These are phyloP conservation scores for Semotilus atromaculatus DNA, from an alignment of 2,797 vertebrate genomes.

Conservation along the genomic window DNA sequence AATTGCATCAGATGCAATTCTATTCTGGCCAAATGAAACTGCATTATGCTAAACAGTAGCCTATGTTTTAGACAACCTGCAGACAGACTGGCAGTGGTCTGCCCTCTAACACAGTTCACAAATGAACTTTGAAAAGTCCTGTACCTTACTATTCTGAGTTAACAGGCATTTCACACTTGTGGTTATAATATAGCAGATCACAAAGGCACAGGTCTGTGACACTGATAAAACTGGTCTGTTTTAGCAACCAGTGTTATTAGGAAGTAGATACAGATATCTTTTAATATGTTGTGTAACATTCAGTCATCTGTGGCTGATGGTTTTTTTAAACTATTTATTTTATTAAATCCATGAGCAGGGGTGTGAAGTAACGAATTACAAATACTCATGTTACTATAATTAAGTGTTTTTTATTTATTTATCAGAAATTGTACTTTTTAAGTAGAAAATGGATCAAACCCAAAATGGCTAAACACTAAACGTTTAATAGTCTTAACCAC, in stretches of 20 bases:
- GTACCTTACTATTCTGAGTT: neutral
- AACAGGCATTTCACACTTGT: neutral
- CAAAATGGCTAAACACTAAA: neutral
- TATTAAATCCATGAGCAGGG: neutral
- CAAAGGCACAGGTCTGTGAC: neutral
- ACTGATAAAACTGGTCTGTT: neutral
- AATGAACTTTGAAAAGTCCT: neutral
- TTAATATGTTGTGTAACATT: constrained; percentile 17
- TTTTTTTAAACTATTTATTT: neutral
- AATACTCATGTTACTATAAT: neutral
- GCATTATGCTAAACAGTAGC: neutral
- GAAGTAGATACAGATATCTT: constrained; percentile 20
- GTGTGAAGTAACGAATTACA: neutral
- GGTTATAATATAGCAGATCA: neutral
- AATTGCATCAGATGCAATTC: neutral
- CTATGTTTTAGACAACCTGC: neutral
- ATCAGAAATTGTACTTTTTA: neutral
- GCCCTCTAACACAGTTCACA: neutral
- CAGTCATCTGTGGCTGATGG: neutral
- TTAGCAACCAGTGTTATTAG: neutral
- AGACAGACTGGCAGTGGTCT: neutral
- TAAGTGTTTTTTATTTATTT: neutral
- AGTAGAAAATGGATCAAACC: neutral
- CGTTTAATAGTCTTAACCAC: neutral
- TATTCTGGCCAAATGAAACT: neutral